These are phyloP conservation scores for Malurus alboscapulatus DNA, from an alignment of 2,113 vertebrate species.

Conservation along the genomic window DNA sequence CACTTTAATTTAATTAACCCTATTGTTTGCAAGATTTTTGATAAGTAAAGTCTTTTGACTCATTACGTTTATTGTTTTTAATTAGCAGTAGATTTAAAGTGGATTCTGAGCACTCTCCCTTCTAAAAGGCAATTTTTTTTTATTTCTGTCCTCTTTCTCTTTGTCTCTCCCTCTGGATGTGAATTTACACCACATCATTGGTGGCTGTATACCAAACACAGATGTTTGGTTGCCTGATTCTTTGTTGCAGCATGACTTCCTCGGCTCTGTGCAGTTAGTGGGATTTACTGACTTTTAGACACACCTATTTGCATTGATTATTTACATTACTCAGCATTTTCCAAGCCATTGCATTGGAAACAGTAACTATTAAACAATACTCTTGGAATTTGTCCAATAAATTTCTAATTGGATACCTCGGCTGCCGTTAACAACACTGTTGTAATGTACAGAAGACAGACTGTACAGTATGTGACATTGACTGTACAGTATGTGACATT, in stretches of 20 bases:
- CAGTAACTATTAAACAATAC: background rate
- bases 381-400: background rate
- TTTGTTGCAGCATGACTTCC: background rate
- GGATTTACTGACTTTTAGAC: background rate
- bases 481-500: background rate
- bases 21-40: background rate
- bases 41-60: background rate
- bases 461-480: background rate
- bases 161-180: background rate
- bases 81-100: background rate
- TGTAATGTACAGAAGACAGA: background rate
- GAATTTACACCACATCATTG: background rate
- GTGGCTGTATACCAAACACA: background rate
- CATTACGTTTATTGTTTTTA: background rate
- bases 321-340: slow-evolving; percentile 5
- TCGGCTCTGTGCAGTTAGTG: background rate
- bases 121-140: background rate
- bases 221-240: background rate
- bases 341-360: background rate
- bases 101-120: background rate
- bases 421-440: background rate
- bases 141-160: background rate
- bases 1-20: background rate
- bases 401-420: background rate
- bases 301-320: background rate